These are phyloP conservation scores for Odontothrips loti DNA, from an alignment of 2,888 invertebrate species.

Conservation along the genomic window DNA sequence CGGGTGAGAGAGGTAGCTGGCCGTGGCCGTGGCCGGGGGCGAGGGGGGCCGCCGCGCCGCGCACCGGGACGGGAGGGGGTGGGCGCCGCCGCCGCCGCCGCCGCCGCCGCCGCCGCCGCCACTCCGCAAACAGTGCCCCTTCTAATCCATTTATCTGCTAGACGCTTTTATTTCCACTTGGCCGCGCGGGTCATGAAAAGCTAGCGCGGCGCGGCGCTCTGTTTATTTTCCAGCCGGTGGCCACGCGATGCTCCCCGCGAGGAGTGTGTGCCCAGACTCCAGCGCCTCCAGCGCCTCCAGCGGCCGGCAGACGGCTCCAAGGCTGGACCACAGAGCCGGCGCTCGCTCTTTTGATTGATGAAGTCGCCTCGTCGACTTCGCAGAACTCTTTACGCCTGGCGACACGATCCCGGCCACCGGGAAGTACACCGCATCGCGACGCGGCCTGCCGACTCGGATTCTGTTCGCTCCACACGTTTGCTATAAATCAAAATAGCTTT, in stretches of 20 bases:
- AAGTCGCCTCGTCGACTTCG: neutral
- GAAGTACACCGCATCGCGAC: neutral
- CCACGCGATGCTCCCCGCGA: neutral
- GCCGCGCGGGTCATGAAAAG: too few species aligned
- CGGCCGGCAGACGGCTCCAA: neutral
- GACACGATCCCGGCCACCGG: neutral
- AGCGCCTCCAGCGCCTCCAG: too few species aligned
- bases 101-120: too few species aligned
- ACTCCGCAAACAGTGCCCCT: too few species aligned
- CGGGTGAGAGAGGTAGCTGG: neutral
- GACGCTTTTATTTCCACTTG: neutral
- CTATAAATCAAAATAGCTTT: neutral
- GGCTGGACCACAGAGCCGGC: neutral
- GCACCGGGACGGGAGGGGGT: too few species aligned
- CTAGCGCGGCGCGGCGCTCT: neutral
- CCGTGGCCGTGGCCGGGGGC: too few species aligned
- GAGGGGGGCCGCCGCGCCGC: too few species aligned
- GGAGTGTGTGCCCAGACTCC: too few species aligned
- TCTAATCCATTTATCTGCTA: too few species aligned
- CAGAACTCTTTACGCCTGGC: neutral
- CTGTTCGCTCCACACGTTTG: too few species aligned
- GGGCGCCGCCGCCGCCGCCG: too few species aligned
- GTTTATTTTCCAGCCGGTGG: neutral
- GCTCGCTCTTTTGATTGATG: neutral
- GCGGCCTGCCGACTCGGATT: too few species aligned